Evolutionary conservation across 2,113 vertebrate genomes (phyloP).

Genomic region (Pionites leucogaster): DNA sequence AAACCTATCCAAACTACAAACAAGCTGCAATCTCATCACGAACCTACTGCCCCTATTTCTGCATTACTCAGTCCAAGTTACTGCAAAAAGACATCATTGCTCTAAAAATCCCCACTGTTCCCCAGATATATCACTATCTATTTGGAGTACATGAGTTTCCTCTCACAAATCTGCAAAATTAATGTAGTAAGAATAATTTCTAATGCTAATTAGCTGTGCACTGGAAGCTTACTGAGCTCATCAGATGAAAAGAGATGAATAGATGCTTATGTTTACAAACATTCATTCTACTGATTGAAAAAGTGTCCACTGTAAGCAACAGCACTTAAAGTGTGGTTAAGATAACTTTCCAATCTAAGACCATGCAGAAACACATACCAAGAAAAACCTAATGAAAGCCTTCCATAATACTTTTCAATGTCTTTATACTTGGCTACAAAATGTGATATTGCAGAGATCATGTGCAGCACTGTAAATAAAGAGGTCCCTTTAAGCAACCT

Average conservation of each 20-base stretch:
- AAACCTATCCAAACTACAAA: background rate
- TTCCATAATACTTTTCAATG: background rate
- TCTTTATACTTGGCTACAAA: background rate
- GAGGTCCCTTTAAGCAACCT: background rate
- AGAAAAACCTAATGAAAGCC: background rate
- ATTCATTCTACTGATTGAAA: background rate
- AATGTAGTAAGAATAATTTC: background rate
- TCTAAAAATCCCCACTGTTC: background rate
- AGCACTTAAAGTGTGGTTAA: background rate
- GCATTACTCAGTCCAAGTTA: background rate
- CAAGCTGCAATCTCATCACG: fast-evolving
- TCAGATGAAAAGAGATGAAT: background rate
- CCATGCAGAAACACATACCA: background rate
- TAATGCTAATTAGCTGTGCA: background rate
- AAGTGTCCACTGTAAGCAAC: background rate
- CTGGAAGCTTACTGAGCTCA: background rate
- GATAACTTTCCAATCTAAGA: background rate
- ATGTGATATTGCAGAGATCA: background rate
- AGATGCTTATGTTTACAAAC: background rate
- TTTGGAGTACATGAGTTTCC: background rate
- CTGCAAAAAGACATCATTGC: background rate
- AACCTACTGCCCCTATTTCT: background rate
- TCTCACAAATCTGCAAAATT: background rate
- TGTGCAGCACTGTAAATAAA: background rate
- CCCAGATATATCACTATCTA: background rate